These are phyloP conservation scores for Drosophila bocki DNA, from an alignment of 1,140 invertebrate species.

Conservation along the genomic window DNA sequence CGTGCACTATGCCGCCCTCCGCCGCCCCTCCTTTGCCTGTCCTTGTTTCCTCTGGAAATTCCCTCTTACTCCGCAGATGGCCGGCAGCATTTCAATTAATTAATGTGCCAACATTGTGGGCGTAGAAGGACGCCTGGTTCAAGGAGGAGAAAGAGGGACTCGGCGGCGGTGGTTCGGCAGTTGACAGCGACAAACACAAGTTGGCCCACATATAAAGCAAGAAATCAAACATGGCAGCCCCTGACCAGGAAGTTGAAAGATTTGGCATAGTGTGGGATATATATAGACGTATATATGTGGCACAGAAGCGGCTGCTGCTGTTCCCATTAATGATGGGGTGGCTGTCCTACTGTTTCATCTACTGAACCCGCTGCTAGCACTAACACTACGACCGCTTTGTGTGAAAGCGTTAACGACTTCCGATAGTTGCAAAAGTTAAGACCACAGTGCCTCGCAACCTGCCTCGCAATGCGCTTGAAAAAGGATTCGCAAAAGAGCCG, in stretches of 20 bases:
- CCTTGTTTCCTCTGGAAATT: neutral
- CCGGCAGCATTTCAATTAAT: conserved; percentile 81
- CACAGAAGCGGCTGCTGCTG: conserved; percentile 34
- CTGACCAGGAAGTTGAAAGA: conserved; percentile 46
- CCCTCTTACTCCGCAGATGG: conserved; percentile 23
- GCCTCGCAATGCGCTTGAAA: conserved; percentile 14
- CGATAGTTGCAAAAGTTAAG: conserved; percentile 76
- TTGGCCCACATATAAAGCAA: conserved; percentile 79
- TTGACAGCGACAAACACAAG: conserved; percentile 73
- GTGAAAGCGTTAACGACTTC: conserved; percentile 78
- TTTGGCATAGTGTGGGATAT: conserved; percentile 24
- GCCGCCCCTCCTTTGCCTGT: neutral
- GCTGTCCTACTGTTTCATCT: conserved; percentile 14
- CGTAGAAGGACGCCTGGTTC: conserved; percentile 17
- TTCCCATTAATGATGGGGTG: conserved; percentile 59
- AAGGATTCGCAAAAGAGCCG: conserved; percentile 57
- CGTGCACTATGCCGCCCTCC: conserved; percentile 27
- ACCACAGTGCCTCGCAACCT: conserved; percentile 5
- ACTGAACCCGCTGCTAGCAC: conserved; percentile 12
- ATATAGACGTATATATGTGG: neutral
- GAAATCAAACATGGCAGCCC: conserved; percentile 80
- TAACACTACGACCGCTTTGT: conserved; percentile 35
- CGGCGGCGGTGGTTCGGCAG: conserved; percentile 21
- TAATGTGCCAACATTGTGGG: conserved; percentile 81
- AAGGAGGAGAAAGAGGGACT: neutral